Base-by-base conservation (phyloP, 1,140 invertebrate genomes). In the Hycleus phaleratus region DNA sequence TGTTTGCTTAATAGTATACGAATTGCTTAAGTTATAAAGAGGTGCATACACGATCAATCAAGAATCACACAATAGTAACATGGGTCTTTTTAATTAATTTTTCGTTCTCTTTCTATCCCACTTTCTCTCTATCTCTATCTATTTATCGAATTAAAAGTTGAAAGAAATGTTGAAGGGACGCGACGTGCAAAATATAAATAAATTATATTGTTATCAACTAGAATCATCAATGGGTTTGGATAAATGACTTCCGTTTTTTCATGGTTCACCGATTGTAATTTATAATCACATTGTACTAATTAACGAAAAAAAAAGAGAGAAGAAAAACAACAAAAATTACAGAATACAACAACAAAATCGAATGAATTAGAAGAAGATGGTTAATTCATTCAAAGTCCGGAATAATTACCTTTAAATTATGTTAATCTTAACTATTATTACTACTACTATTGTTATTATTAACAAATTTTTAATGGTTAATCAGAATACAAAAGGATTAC, bases 231-330 rank as follows among this genome's bases (percentile, higher is more conserved):
- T 56, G 45, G 46, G 53, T 38, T 5, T 32, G 32, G 61, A 66
- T 63, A 58, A 47, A 66, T 55, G 61, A 66, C 64, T 66, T 66
- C 64, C 64, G 63, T 59, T 59, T 49, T 53, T 66, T 63, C 53
- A 66, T 58, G 64, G 58, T 59, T 63, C 53, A 66, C 55, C 59
- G 51, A 61, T 49, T 40, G 46, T 61, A 56, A 60, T 62, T 63
- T 62, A 62, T 62, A 58, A 59, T 56, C 40, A 52, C 45, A 56
- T 52, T 56, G 48, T 46, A 56, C 53, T 60, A 60, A 60, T 60
- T 60, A 60, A 32, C 32, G 32, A 32, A 32, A 32, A 32, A 32
- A 32, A 32, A 32, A 3, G 0, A 55, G 46, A 55, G 12, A 55
- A 52, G 26, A 12, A 43, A 39, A 45, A 18, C 40, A 39, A 32